Base-by-base conservation (phyloP, 2,888 invertebrate species). In the Nemotelus pantherinus region DNA sequence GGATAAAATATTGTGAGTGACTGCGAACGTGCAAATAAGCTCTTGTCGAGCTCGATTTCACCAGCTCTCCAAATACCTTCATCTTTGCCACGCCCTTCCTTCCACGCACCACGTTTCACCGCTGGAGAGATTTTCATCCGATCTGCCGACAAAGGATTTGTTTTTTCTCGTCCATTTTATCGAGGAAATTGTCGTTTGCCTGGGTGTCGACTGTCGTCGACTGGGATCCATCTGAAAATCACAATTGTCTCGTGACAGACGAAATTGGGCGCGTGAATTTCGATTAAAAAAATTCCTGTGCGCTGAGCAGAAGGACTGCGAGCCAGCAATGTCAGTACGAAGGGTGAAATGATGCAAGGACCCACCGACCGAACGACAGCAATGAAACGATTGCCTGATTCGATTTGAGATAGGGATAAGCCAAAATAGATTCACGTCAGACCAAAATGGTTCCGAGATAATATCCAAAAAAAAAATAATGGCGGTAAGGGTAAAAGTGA, bases 211-310 rank as follows among this genome's bases (percentile, higher is more conserved):
- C 25, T 25, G 39, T 60, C 43, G 60, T 25, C 60, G 60, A 25
- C 5, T 60, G 41, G 3, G 41, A 60, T 60, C 43, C 60, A 7
- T 60, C 41, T 39, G 60, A 60, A 60, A 60, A 41, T 60, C 60
- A 41, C 60, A 60, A 60, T 60, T 50, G 67, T 6, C 50, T 63
- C 50, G 43, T 7, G 50, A 72, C 41, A 72, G 60, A 48, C 53
- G 60, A 74, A 74, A 74, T 74, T 60, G 74, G 74, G 74, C 63
- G 74, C 77, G 64, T 68, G 64, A 79, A 79, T 79, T 79, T 79
- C 79, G 79, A 79, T 79, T 79, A 79, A 75, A 74, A 63, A 75
- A 79, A 79, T 79, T 79, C 79, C 75, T 70, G 58, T 50, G 68
- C 63, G 48, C n/a, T 68, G 74, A 53, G 25, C n/a, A 43, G 39